Evolutionary conservation across 35 echinoderm and acorn worm species (phyloP).

Genomic region (Anneissia japonica): DNA sequence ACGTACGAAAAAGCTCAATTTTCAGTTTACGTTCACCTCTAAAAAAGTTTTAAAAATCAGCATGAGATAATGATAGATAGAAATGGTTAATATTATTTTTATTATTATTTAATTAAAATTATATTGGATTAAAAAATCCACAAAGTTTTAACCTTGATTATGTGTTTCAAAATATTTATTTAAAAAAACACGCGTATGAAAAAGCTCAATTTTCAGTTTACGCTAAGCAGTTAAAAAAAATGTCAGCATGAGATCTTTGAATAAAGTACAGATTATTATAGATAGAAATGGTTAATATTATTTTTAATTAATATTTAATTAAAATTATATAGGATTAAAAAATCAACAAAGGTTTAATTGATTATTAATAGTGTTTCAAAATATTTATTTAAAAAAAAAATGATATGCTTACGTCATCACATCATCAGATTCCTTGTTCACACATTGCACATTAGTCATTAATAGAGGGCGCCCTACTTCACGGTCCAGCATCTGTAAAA

Average conservation of each 20-base stretch:
- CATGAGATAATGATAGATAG: background rate
- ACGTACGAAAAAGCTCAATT: constrained; percentile 91
- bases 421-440: constrained; percentile 93
- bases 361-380: too few species aligned
- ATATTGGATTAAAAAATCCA: too few species aligned
- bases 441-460: constrained; percentile 94
- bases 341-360: too few species aligned
- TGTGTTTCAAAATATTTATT: too few species aligned
- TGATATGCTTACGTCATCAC: constrained; percentile 99
- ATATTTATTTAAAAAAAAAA: too few species aligned
- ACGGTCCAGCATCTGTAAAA: constrained; percentile 63
- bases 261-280: too few species aligned
- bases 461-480: constrained; percentile 75
- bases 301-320: too few species aligned
- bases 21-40: constrained; percentile 94
- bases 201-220: constrained; percentile 95
- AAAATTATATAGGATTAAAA: too few species aligned
- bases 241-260: background rate
- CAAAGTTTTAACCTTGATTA: too few species aligned
- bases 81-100: too few species aligned
- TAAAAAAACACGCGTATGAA: constrained; percentile 81
- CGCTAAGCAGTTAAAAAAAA: constrained; percentile 66
- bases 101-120: too few species aligned
- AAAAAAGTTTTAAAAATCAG: background rate
- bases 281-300: too few species aligned